Conservation (phyloP, 2,113 vertebrate genomes). For the Phyllopteryx taeniolatus region DNA sequence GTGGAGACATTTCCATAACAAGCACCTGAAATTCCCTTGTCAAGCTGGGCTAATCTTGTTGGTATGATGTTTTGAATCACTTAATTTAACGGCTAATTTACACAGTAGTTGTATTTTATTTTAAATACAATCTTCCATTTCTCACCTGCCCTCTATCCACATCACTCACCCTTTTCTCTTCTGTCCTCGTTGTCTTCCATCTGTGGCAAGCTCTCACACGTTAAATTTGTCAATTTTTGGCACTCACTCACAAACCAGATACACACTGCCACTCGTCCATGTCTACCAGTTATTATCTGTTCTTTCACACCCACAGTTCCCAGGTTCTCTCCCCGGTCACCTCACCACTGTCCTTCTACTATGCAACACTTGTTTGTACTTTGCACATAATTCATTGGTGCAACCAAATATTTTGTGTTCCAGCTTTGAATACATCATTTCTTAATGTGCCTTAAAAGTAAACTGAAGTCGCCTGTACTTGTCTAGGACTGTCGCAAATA, state of each 20-base stretch:
- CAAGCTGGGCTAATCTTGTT: slow-evolving; percentile 10
- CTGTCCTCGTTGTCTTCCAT: slow-evolving; percentile 55
- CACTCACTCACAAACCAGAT: slow-evolving; percentile 30
- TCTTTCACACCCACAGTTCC: slow-evolving; percentile 20
- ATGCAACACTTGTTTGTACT: slow-evolving; percentile 26
- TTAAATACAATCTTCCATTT: slow-evolving; percentile 27
- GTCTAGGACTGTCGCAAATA: neutral
- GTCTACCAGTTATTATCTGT: slow-evolving; percentile 38
- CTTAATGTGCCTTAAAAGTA: slow-evolving; percentile 11
- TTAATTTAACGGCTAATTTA: slow-evolving; percentile 33
- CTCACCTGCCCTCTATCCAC: slow-evolving; percentile 41
- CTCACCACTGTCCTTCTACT: slow-evolving; percentile 17
- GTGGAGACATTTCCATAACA: neutral
- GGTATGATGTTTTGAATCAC: slow-evolving; percentile 18
- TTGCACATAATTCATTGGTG: slow-evolving; percentile 31
- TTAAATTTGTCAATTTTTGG: slow-evolving; percentile 42
- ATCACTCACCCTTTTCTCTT: slow-evolving; percentile 33
- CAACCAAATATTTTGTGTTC: slow-evolving; percentile 28
- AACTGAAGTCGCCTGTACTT: slow-evolving; percentile 4
- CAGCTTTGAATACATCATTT: slow-evolving; percentile 23
- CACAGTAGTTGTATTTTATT: slow-evolving; percentile 16
- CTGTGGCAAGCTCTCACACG: slow-evolving; percentile 57
- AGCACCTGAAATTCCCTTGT: slow-evolving; percentile 15
- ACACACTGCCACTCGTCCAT: slow-evolving; percentile 18
- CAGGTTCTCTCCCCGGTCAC: slow-evolving; percentile 26